Evolutionary conservation across 2,888 invertebrate genomes (phyloP), one percentile per base, ranked within the genome.

Genomic region (Drosophila planitibia): DNA sequence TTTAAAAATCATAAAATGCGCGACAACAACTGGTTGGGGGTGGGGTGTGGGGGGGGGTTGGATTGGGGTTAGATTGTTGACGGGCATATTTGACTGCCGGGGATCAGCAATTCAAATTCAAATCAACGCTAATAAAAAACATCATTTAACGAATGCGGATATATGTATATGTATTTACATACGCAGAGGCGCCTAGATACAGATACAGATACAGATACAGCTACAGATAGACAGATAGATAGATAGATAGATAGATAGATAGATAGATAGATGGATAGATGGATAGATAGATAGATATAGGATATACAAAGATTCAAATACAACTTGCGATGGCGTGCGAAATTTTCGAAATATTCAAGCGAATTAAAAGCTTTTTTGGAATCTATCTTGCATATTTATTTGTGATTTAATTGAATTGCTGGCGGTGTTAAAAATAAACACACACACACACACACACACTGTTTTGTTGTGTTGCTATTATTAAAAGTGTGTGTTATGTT

Each of bases 391-490:
- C 83, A 83, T 85, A 85, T 87, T 85, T 87, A 85, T 87, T 87
- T 89, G 89, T 85, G 90, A 89, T 89, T 86, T 86, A 86, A 86
- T 86, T 85, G 85, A 83, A 89, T 87, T 82, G 87, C 87, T 70
- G 73, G 77, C 65, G 77, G 54, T 70, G 82, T 84, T 85, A 82
- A 84, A 86, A 89, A 89, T 89, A 89, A 85, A 85, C 76, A 14
- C n/a, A 53, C 59, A 53, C 22, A 14, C 54, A 30, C 19, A 41
- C 14, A 51, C 19, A 14, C n/a, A 47, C 10, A 33, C 52, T 10
- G 52, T 54, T 55, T 63, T 58, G 58, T 41, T 35, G 14, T 77
- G 49, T 73, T 78, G 57, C 57, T 65, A 39, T 62, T 69, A 39
- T 57, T 59, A 33, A 59, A 58, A 44, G 61, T 70, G 39, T 28